A percentile compares a stretch with the other conserved stretches of the same genome.
phyloP scores from a whole-genome alignment of 2,888 invertebrate species.

The Orthonychiurus folsomi region DNA sequence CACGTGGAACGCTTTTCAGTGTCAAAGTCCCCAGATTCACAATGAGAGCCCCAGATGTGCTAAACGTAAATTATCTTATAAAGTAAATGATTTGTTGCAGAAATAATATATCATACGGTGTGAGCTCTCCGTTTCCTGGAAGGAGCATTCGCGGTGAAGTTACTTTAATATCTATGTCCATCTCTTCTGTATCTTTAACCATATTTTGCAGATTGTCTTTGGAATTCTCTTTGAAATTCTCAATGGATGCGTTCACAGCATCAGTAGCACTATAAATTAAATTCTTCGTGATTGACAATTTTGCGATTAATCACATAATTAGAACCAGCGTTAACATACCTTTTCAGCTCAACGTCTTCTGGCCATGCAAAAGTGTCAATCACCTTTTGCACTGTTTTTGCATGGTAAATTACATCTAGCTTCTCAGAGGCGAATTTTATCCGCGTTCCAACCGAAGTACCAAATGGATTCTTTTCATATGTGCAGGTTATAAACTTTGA shows the following conservation, averaged over 20 bases:
- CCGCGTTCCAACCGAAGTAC: background rate
- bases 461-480: constrained; percentile 8
- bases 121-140: background rate
- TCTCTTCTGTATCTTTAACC: constrained; percentile 5
- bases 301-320: too few species aligned
- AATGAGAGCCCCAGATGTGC: background rate
- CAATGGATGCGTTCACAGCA: background rate
- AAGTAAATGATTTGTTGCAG: background rate
- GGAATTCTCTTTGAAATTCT: constrained; percentile 1
- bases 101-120: constrained; percentile 1
- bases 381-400: constrained; percentile 8
- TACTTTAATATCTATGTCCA: constrained; percentile 6
- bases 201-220: background rate
- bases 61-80: background rate
- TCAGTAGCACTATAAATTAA: background rate
- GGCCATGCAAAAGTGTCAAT: constrained; percentile 7
- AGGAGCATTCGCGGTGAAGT: background rate
- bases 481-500: background rate
- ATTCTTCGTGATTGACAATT: too few species aligned
- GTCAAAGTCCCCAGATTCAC: constrained; percentile 1
- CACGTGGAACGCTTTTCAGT: background rate
- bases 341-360: background rate
- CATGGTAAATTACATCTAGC: constrained; percentile 11
- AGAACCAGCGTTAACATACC: too few species aligned
- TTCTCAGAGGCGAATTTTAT: background rate